phyloP scores from a whole-genome alignment of 1,140 invertebrate species.

The Trissolcus basalis region DNA sequence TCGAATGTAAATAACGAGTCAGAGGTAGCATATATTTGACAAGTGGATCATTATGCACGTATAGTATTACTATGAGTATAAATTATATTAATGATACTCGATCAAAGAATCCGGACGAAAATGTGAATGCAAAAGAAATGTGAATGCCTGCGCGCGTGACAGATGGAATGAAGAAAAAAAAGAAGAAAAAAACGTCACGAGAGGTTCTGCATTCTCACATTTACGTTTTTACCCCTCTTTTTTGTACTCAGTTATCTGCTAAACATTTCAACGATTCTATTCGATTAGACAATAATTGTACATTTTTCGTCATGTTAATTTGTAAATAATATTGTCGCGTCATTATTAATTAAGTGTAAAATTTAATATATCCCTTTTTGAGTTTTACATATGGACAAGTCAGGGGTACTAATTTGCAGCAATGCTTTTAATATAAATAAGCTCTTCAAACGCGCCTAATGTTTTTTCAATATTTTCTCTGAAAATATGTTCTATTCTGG shows the following conservation, averaged over 20 bases:
- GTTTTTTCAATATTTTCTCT: too few relatives aligned
- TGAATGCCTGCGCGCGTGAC: slow-evolving; percentile 11
- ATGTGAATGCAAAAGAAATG: slow-evolving; percentile 3
- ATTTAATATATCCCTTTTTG: slow-evolving; percentile 15
- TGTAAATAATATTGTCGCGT: slow-evolving; percentile 14
- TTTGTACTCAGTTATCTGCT: slow-evolving; percentile 6
- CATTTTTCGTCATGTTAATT: slow-evolving; percentile 12
- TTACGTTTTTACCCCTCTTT: slow-evolving; percentile 56
- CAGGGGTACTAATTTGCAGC: background rate
- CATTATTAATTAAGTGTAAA: slow-evolving; percentile 21
- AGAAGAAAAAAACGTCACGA: slow-evolving; percentile 43
- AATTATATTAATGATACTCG: slow-evolving; percentile 58
- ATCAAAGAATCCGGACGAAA: slow-evolving; percentile 41
- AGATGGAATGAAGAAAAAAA: slow-evolving; percentile 4
- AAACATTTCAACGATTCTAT: slow-evolving; percentile 1
- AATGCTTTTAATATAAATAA: background rate
- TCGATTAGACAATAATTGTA: slow-evolving; percentile 22
- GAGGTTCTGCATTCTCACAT: slow-evolving; percentile 72
- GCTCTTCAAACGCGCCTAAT: too few relatives aligned
- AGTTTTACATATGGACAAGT: background rate
- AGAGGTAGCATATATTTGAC: slow-evolving; percentile 43
- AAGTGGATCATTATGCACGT: slow-evolving; percentile 65
- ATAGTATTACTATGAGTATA: slow-evolving; percentile 69
- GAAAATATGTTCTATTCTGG: too few relatives aligned
- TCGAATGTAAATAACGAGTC: slow-evolving; percentile 59